Percentiles rank a stretch among this genome's conserved stretches.
phyloP scores from a whole-genome alignment of 2,797 vertebrate species.

The Macropus fuliginosus region DNA sequence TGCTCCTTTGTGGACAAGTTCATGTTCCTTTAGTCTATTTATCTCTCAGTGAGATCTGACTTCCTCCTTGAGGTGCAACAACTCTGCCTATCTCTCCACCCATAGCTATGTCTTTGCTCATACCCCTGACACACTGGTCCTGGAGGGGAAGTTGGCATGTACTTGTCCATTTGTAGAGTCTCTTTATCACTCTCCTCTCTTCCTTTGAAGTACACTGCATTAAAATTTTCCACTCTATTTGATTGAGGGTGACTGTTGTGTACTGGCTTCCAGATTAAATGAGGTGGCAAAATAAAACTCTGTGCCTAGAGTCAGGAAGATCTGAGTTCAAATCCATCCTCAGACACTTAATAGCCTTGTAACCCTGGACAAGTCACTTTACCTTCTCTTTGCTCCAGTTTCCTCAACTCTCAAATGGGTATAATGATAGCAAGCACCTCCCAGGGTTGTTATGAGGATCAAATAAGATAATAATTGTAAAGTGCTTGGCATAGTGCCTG shows the following conservation, averaged over 20 bases:
- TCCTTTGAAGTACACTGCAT: neutral
- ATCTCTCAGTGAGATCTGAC: neutral
- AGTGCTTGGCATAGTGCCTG: no score
- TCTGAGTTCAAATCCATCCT: neutral
- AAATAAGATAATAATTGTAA: no score
- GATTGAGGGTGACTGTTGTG: neutral
- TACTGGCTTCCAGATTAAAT: neutral
- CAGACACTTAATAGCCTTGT: neutral
- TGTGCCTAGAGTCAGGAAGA: neutral
- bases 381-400: neutral
- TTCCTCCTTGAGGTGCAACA: neutral
- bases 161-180: neutral
- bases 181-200: neutral
- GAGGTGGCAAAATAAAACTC: neutral
- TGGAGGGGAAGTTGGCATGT: neutral
- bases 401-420: no score
- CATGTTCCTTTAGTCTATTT: neutral
- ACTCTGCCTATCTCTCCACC: neutral
- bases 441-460: no score
- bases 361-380: neutral
- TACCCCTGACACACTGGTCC: neutral
- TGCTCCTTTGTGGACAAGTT: neutral
- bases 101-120: neutral
- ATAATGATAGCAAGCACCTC: no score
- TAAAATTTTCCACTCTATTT: neutral